Conservation (phyloP, 2,888 invertebrate species). For the Ptilodon capucinus region DNA sequence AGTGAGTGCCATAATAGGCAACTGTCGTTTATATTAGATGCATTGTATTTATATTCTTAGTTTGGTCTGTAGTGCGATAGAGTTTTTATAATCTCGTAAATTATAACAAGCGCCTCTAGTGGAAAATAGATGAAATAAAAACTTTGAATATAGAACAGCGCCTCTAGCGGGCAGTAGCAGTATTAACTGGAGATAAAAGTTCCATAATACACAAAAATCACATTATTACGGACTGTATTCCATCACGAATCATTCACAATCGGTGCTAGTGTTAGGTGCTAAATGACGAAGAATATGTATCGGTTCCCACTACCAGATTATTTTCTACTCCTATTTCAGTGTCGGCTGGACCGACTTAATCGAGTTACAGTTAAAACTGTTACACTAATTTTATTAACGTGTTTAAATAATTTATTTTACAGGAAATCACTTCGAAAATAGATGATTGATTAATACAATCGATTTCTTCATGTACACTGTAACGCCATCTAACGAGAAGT, state of each 20-base stretch:
- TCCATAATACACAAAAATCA: conserved; percentile 12
- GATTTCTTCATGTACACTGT: conserved; percentile 6
- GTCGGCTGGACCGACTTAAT: neutral
- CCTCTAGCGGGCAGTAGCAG: neutral
- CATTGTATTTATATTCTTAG: conserved; percentile 9
- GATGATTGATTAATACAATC: too few species aligned
- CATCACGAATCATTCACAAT: conserved; percentile 29
- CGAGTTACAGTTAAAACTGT: too few species aligned
- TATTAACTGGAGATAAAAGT: neutral
- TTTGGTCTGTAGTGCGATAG: too few species aligned
- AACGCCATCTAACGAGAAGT: conserved; percentile 17
- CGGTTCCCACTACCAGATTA: conserved; percentile 11
- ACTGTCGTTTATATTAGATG: conserved; percentile 8
- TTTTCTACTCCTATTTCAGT: neutral
- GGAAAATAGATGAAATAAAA: too few species aligned
- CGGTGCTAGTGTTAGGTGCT: conserved; percentile 69
- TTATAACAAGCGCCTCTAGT: neutral
- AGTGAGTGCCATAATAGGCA: too few species aligned
- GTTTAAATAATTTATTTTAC: neutral
- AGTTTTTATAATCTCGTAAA: neutral
- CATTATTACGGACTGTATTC: conserved; percentile 5
- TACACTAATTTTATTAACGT: too few species aligned
- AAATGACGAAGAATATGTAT: conserved; percentile 32
- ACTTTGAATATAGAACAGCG: too few species aligned
- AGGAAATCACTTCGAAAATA: too few species aligned